Conservation (phyloP, 2,888 invertebrate species). For the Platycheirus albimanus region DNA sequence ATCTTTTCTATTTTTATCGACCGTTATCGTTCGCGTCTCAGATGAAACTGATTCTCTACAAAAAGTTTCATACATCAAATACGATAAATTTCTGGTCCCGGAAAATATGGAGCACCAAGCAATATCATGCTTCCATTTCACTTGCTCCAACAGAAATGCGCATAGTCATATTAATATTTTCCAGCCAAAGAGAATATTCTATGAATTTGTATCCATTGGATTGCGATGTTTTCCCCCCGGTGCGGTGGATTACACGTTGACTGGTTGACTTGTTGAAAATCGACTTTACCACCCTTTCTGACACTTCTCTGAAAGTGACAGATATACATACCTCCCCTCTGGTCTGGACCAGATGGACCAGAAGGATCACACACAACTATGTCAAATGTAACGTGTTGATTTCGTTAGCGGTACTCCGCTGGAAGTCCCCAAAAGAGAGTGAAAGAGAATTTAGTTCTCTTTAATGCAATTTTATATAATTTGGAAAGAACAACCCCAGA, state of each 20-base stretch:
- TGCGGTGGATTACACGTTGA: constrained; percentile 39
- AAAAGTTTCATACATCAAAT: constrained; percentile 78
- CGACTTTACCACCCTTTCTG: constrained; percentile 41
- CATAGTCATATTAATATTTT: constrained; percentile 13
- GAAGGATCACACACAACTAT: background rate
- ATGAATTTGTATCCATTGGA: constrained; percentile 48
- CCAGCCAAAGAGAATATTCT: constrained; percentile 59
- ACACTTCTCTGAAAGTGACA: constrained; percentile 13
- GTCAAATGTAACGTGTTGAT: constrained; percentile 74
- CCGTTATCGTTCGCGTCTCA: constrained; percentile 82
- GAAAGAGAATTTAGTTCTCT: constrained; percentile 18
- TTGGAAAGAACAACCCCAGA: constrained; percentile 28
- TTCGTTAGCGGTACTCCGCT: constrained; percentile 29
- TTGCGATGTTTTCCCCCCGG: constrained; percentile 27
- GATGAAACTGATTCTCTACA: constrained; percentile 81
- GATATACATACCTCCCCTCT: constrained; percentile 12
- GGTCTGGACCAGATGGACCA: too few relatives aligned
- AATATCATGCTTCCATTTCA: constrained; percentile 16
- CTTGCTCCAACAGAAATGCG: constrained; percentile 31
- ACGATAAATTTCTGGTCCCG: constrained; percentile 54
- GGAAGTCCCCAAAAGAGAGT: constrained; percentile 9
- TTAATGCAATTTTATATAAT: constrained; percentile 28
- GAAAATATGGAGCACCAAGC: constrained; percentile 33
- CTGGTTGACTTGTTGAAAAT: constrained; percentile 74
- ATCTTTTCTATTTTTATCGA: constrained; percentile 77